These are phyloP conservation scores for Ips typographus DNA, from an alignment of 1,140 invertebrate genomes.

Conservation along the genomic window DNA sequence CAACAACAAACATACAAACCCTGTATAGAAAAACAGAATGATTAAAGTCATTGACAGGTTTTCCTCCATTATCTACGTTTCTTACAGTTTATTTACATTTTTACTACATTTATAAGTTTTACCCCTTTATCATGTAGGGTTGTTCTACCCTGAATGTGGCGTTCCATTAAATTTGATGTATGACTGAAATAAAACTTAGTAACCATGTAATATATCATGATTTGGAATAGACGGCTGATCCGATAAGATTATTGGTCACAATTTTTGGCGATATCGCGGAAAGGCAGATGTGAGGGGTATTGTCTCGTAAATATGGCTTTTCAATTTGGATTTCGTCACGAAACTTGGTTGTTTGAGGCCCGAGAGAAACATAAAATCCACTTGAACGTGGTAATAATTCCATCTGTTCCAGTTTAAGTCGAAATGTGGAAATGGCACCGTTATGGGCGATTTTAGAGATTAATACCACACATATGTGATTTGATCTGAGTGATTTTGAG, in stretches of 20 bases:
- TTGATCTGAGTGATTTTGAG: not conserved
- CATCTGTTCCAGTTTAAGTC: too few species aligned
- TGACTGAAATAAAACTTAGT: conserved; percentile 20
- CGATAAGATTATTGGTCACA: conserved; percentile 25
- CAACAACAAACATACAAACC: too few species aligned
- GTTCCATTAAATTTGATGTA: conserved; percentile 15
- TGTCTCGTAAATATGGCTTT: conserved; percentile 1
- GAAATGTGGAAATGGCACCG: too few species aligned
- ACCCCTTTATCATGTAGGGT: too few species aligned
- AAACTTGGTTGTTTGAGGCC: not conserved
- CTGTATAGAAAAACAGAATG: too few species aligned
- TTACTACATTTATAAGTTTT: too few species aligned
- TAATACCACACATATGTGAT: not conserved
- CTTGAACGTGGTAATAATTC: too few species aligned
- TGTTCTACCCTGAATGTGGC: too few species aligned
- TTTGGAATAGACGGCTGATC: conserved; percentile 16
- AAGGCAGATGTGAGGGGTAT: conserved; percentile 25
- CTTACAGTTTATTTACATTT: too few species aligned
- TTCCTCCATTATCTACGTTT: too few species aligned
- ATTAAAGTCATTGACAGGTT: too few species aligned
- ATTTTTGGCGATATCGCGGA: conserved; percentile 30
- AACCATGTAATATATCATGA: conserved; percentile 17
- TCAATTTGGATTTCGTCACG: conserved; percentile 17
- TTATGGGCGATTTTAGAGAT: not conserved
- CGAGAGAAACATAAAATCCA: too few species aligned